A percentile compares a stretch with the other conserved stretches of the same genome.
phyloP scores from a whole-genome alignment of 2,113 vertebrate species.

The Rattus rattus region DNA sequence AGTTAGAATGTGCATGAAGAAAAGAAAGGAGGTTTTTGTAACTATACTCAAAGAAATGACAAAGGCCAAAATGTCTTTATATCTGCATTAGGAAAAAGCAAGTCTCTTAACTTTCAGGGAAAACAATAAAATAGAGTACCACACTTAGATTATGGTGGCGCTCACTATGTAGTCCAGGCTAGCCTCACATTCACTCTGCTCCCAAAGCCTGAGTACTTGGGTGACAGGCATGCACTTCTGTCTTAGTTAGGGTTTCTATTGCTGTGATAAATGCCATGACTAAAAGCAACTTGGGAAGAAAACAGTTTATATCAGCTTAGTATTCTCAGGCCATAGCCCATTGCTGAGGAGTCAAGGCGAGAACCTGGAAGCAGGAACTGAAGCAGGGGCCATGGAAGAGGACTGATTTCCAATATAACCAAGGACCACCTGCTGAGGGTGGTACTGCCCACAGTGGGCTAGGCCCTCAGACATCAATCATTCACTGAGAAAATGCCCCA shows the following conservation, averaged over 20 bases:
- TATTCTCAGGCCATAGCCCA: not conserved
- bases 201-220: not conserved
- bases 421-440: not conserved
- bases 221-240: not conserved
- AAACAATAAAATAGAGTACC: not conserved
- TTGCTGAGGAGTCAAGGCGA: not conserved
- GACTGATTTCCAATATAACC: not conserved
- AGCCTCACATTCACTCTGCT: not conserved
- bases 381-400: not conserved
- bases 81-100: not conserved
- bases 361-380: not conserved
- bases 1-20: not conserved
- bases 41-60: not conserved
- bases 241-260: not conserved
- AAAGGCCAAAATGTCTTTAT: not conserved
- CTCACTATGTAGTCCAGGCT: not conserved
- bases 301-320: not conserved
- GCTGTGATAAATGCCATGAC: not conserved
- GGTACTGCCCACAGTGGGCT: not conserved
- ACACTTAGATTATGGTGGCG: not conserved
- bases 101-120: slow-evolving; percentile 1
- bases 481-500: not conserved
- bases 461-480: not conserved
- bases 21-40: not conserved
- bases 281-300: not conserved